Evolutionary conservation across 2,888 invertebrate genomes (phyloP).

Genomic region (Brachyopa scutellaris): DNA sequence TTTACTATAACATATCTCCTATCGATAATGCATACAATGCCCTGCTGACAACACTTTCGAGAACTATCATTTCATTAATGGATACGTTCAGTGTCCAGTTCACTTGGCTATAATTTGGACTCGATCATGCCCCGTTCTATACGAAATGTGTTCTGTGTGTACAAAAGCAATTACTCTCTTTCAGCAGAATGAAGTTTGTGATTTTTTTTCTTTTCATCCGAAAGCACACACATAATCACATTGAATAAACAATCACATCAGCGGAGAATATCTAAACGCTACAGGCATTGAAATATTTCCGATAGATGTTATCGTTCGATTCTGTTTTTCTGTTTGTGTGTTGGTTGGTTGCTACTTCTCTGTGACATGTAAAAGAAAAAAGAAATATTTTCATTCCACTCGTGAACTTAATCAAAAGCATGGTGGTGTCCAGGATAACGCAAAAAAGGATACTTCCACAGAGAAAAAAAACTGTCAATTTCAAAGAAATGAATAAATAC

Average conservation of each 20-base stretch:
- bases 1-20: no score
- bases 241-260: slow-evolving; percentile 68
- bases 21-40: no score
- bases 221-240: slow-evolving; percentile 68
- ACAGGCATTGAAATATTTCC: slow-evolving; percentile 68
- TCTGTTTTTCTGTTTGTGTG: slow-evolving; percentile 30
- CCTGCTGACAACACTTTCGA: no score
- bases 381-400: slow-evolving; percentile 40
- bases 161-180: slow-evolving; percentile 32
- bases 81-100: slow-evolving; percentile 21
- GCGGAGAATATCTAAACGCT: slow-evolving; percentile 65
- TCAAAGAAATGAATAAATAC: slow-evolving; percentile 34
- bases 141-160: slow-evolving; percentile 35
- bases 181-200: slow-evolving; percentile 30
- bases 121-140: slow-evolving; percentile 32
- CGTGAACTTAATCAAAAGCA: slow-evolving; percentile 36
- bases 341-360: slow-evolving; percentile 1
- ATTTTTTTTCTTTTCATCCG: slow-evolving; percentile 65
- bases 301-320: slow-evolving; percentile 70
- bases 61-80: slow-evolving; percentile 18
- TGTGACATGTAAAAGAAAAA: slow-evolving; percentile 56
- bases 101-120: slow-evolving; percentile 43
- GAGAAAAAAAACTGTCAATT: slow-evolving; percentile 9
- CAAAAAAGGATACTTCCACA: slow-evolving; percentile 28
- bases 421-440: slow-evolving; percentile 53